Percentiles rank a stretch among this genome's conserved stretches.
Conservation (phyloP, 2,113 vertebrate genomes). For the Poeciliopsis turrubarensis region DNA sequence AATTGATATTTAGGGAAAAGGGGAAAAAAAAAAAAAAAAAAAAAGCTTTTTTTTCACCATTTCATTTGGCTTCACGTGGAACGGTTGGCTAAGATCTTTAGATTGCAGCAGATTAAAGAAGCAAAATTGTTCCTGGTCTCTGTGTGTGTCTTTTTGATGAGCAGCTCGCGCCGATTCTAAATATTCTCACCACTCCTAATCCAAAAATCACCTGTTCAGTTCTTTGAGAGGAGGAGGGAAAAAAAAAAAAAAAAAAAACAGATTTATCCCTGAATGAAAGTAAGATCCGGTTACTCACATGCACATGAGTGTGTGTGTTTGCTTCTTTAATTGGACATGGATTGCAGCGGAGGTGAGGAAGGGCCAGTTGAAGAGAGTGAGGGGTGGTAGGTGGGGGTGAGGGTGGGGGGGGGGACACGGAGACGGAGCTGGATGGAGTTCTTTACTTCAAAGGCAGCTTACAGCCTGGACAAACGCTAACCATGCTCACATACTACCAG, state of each 20-base stretch:
- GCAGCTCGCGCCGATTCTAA: slow-evolving; percentile 37
- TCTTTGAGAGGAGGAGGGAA: not conserved
- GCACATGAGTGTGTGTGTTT: slow-evolving; percentile 43
- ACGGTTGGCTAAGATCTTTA: slow-evolving; percentile 69
- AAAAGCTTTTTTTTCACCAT: slow-evolving; percentile 45
- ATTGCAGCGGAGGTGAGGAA: slow-evolving; percentile 54
- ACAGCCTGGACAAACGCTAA: slow-evolving; percentile 52
- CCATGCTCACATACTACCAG: slow-evolving; percentile 38
- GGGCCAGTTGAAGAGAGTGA: slow-evolving; percentile 23
- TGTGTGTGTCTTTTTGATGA: slow-evolving; percentile 45
- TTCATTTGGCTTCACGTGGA: slow-evolving; percentile 69
- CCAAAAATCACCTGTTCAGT: slow-evolving; percentile 46
- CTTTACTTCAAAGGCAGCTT: slow-evolving; percentile 71
- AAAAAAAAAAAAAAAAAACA: too few species aligned
- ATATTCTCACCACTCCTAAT: slow-evolving; percentile 45
- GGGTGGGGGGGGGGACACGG: not conserved
- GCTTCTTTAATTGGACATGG: slow-evolving; percentile 69
- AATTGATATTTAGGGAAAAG: slow-evolving; percentile 56
- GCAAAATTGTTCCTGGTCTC: slow-evolving; percentile 56
- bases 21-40: slow-evolving; percentile 30
- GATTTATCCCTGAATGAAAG: slow-evolving; percentile 44
- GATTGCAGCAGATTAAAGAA: slow-evolving; percentile 68
- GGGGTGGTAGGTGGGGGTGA: not conserved
- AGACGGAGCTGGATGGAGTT: slow-evolving; percentile 53
- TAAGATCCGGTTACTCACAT: slow-evolving; percentile 42